Conservation (phyloP, 2,797 vertebrate genomes). For the Sarcophilus harrisii region DNA sequence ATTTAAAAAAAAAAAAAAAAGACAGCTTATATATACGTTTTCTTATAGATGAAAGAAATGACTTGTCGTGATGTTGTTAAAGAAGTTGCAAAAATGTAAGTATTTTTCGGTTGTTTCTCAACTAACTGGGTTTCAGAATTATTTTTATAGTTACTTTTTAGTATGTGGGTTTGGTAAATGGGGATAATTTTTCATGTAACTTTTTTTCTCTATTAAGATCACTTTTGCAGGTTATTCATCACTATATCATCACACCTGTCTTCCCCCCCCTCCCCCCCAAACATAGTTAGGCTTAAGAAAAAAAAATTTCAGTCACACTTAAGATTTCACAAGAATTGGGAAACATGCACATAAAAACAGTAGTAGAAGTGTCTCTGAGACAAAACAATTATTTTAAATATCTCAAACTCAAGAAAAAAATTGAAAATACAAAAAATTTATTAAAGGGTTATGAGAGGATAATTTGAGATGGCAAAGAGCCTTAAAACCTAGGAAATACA, state of each 20-base stretch:
- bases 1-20: too few relatives aligned
- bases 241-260: not conserved
- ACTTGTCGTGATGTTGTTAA: conserved; percentile 97
- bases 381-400: not conserved
- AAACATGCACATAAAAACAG: not conserved
- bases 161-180: conserved; percentile 31
- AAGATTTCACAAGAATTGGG: not conserved
- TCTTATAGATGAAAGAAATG: conserved; percentile 96
- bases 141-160: not conserved
- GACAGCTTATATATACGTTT: not conserved
- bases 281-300: not conserved
- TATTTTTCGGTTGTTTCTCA: conserved; percentile 66
- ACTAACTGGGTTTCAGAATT: not conserved
- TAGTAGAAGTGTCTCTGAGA: not conserved
- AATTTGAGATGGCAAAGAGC: not conserved
- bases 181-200: not conserved
- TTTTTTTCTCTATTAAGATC: not conserved
- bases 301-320: not conserved
- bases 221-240: not conserved
- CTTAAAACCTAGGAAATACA: not conserved
- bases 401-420: not conserved
- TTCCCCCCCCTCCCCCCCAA: not conserved
- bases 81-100: conserved; percentile 99
- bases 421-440: not conserved
- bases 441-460: not conserved